Evolutionary conservation across 1,140 invertebrate species (phyloP), one percentile per base, ranked within the genome.

Genomic region (Drosophila repleta): DNA sequence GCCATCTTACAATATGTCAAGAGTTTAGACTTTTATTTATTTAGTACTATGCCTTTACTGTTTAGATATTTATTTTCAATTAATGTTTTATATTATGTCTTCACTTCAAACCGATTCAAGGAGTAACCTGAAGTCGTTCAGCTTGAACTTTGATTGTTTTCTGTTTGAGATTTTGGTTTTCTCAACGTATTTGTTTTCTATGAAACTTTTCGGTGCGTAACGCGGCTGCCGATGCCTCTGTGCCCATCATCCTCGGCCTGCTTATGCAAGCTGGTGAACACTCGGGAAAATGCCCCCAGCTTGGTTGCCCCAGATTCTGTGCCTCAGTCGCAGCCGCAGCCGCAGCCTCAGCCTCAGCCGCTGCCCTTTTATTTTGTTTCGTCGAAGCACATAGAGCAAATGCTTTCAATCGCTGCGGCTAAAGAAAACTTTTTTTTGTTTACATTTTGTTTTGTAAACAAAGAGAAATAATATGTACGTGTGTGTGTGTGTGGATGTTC

Each of bases 381-480:
- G 39, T 69, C 10, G 78, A 78, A 87, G 83, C 48, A 51, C 48
- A 51, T 26, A 29, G 15, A 51, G 69, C 81, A 85, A 85, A 80
- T 85, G 81, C 81, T 75, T 85, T 85, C 81, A 63, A 84, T 84
- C 80, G 80, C 57, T 70, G 68, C 60, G 62, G 63, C 63, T 29
- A 48, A 60, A 77, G 74, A 81, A 85, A 87, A 81, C 53, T 82
- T 81, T 90, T 90, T 82, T 81, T 90, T 90, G 85, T 90, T 90
- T 90, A 90, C 85, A 82, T 90, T 82, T 82, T 90, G 85, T 85
- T 90, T 90, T 90, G 75, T 90, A 90, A 90, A 90, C 87, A 90
- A 85, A 74, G 78, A 70, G 63, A 68, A 81, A 76, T 73, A 79
- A 65, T 67, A 20, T 45, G 20, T 53, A 32, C 15, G 46, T 55